Base-by-base conservation (phyloP, 2,113 vertebrate species). In the Amphiprion percula region DNA sequence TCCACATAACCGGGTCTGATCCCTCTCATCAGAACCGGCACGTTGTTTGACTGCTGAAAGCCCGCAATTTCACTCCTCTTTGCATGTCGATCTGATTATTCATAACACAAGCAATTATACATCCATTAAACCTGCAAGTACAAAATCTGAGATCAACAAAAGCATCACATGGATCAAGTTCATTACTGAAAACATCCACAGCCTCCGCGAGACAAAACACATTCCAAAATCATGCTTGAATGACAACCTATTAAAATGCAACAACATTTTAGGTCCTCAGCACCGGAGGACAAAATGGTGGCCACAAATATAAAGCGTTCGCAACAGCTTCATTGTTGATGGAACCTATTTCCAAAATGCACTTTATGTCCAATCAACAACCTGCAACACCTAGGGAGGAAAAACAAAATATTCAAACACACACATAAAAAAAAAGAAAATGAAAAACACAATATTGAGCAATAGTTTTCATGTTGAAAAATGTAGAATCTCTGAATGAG, bases 71-170 rank as follows among this genome's bases (percentile, higher is more conserved):
- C 50, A 69, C 74, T 83, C 74, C 84, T 86, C 79, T 92, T 70
- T 86, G 61, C 74, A 64, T 41, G 59, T 47, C 54, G 56, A 77
- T 89, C 50, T 67, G 68, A 82, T 89, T 70, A 87, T 84, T 91
- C 85, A 90, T 89, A 89, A 85, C 79, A 75, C 78, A 69, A 77
- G 82, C 86, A 89, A 91, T 92, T 93, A 90, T 6, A 72, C 58
- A 83, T 74, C 80, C 87, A 90, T 92, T 93, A 83, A 84, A 89
- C 55, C 62, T 75, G 78, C 23, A 81, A 82, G 89, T 80, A 85
- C 68, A 84, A 87, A 89, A 89, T 68, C 33, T 30, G 17, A 72
- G 80, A 87, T 82, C 79, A 83, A 74, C 83, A 79, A 63, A 80
- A 55, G 63, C 79, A 72, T 60, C 64, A 56, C 33, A 50, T 55